Base-by-base conservation (phyloP, 1,140 invertebrate species). In the Bombus affinis region DNA sequence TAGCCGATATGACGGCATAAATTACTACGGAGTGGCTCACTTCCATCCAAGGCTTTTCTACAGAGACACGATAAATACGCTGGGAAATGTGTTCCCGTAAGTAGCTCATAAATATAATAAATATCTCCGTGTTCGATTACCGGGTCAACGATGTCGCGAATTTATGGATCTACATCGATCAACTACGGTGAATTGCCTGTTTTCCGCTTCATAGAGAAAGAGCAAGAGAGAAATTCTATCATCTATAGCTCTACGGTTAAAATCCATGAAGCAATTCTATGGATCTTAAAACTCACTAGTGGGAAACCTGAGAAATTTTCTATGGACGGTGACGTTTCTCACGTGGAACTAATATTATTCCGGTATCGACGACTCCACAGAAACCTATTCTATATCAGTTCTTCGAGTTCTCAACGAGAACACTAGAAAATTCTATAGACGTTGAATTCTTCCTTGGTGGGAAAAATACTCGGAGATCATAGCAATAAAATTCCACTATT, bases 51-150 rank as follows among this genome's bases (percentile, higher is more conserved):
- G 66, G 47, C 47, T 83, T 59, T 59, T 44, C 66, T 59, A 8
- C 37, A 42, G 39, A 84, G 82, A 71, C 74, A 47, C 66, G 76
- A 68, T 72, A 79, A 84, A 76, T 32, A 25, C 32, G 37, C 1
- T 15, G 53, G 62, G 18, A 44, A 68, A 76, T 59, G 65, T 35
- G 53, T 72, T 80, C 53, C 68, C 2, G 83, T 80, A 85, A 85
- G 83, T 85, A 85, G 76, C 39, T 85, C 57, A 59, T 80, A 85
- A 85, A 85, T 85, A 80, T 85, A 72, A 72, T 72, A 85, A 80
- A 79, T 80, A 80, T 85, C 76, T 37, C 47, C 81, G 28, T 35
- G 35, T 32, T 62, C 75, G 82, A 80, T 80, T 59, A 70, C 42
- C 37, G 37, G 35, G 44, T 32, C 12, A 57, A 72, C 44, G 39